These are phyloP conservation scores for Vimba vimba DNA, from an alignment of 2,113 vertebrate species.

Conservation along the genomic window DNA sequence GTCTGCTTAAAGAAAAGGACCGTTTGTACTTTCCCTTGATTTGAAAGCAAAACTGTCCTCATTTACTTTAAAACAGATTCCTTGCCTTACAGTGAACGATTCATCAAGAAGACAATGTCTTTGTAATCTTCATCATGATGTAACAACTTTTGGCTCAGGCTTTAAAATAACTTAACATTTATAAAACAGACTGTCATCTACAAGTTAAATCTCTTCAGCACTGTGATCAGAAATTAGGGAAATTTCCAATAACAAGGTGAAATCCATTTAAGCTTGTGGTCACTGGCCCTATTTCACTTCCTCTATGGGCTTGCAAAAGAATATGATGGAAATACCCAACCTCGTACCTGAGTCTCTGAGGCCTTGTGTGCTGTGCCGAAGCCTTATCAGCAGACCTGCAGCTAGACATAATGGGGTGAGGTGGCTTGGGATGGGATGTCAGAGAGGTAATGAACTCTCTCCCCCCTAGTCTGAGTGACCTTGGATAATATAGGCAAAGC, in stretches of 20 bases:
- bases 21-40: not conserved
- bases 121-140: not conserved
- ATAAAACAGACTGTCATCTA: not conserved
- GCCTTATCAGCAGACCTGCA: conserved; percentile 55
- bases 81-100: not conserved
- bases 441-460: conserved; percentile 67
- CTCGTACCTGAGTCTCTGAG: conserved; percentile 20
- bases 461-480: conserved; percentile 60
- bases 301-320: not conserved
- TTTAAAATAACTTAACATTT: not conserved
- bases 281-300: conserved; percentile 37
- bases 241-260: not conserved
- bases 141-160: not conserved
- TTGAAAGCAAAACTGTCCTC: not conserved
- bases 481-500: conserved; percentile 49
- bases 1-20: not conserved
- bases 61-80: not conserved
- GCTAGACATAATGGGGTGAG: conserved; percentile 64
- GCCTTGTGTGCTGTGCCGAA: conserved; percentile 27
- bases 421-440: conserved; percentile 58
- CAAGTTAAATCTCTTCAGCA: not conserved
- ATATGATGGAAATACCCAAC: conserved; percentile 39
- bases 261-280: conserved; percentile 5
- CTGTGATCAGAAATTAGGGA: not conserved
- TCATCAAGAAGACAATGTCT: not conserved